Conservation (phyloP, 2,888 invertebrate species). For the Melolontha melolontha region DNA sequence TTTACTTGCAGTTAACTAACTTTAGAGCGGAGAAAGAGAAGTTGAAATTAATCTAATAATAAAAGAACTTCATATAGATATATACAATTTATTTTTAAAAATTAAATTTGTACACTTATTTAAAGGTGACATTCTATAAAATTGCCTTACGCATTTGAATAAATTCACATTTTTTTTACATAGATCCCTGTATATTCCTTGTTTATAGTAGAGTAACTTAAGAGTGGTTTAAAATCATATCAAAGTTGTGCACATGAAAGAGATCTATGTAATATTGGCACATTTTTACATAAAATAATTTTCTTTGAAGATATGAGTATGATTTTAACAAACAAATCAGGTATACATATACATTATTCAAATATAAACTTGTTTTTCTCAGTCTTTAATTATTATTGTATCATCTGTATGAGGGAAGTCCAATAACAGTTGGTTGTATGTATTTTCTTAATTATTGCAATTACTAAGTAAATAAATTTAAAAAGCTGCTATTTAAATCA, state of each 20-base stretch:
- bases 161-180: conserved; percentile 37
- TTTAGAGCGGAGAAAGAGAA: too few species aligned
- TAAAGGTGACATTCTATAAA: conserved; percentile 42
- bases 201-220: conserved; percentile 25
- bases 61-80: conserved; percentile 32
- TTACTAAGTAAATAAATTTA: too few species aligned
- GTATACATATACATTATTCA: conserved; percentile 8
- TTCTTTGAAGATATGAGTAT: conserved; percentile 30
- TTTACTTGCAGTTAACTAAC: too few species aligned
- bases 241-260: conserved; percentile 32
- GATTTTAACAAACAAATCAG: conserved; percentile 1
- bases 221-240: conserved; percentile 24
- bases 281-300: conserved; percentile 40
- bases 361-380: background rate
- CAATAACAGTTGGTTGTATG: too few species aligned
- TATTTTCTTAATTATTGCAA: too few species aligned
- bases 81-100: conserved; percentile 43
- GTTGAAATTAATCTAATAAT: too few species aligned
- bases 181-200: conserved; percentile 27
- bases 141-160: conserved; percentile 35
- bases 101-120: conserved; percentile 44
- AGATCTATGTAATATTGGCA: conserved; percentile 41
- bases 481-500: too few species aligned
- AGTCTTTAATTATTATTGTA: background rate
- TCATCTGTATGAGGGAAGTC: too few species aligned